A percentile compares a stretch with the other conserved stretches of the same genome.
Conservation (phyloP, 2,888 invertebrate genomes). For the Andricus curvator region DNA sequence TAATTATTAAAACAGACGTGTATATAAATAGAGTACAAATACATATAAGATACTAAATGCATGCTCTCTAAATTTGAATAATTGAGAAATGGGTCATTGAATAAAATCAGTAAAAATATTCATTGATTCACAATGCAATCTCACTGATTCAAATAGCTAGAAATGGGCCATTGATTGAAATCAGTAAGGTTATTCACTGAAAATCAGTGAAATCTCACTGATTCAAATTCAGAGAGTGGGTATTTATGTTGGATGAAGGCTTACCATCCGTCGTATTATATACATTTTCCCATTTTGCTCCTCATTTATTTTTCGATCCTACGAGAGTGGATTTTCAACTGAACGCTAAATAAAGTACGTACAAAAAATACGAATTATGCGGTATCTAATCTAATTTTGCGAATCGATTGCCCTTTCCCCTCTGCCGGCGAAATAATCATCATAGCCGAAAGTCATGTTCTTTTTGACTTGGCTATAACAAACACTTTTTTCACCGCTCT, state of each 20-base stretch:
- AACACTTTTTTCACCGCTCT: not conserved
- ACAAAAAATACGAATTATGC: constrained; percentile 9
- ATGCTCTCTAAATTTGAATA: constrained; percentile 8
- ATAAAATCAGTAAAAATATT: too few relatives aligned
- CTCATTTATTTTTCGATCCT: constrained; percentile 43
- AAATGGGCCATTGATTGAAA: too few relatives aligned
- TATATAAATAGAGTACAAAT: constrained; percentile 77
- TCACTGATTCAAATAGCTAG: too few relatives aligned
- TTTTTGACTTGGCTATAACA: constrained; percentile 9
- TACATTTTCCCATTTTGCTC: constrained; percentile 56
- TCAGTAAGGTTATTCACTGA: too few relatives aligned
- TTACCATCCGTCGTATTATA: constrained; percentile 55
- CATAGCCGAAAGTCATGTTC: not conserved
- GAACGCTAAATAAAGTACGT: constrained; percentile 14
- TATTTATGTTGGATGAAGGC: constrained; percentile 56
- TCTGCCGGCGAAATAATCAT: constrained; percentile 20
- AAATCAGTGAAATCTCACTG: too few relatives aligned
- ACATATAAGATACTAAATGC: constrained; percentile 66
- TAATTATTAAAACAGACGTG: constrained; percentile 74
- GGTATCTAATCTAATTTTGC: constrained; percentile 31
- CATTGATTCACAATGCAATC: too few relatives aligned
- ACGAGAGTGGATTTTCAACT: constrained; percentile 47
- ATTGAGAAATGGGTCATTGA: too few relatives aligned
- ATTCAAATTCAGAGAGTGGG: not conserved
- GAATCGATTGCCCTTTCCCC: constrained; percentile 24